Base-by-base conservation (phyloP, 2,888 invertebrate species). In the Gisinianus flammeolus region DNA sequence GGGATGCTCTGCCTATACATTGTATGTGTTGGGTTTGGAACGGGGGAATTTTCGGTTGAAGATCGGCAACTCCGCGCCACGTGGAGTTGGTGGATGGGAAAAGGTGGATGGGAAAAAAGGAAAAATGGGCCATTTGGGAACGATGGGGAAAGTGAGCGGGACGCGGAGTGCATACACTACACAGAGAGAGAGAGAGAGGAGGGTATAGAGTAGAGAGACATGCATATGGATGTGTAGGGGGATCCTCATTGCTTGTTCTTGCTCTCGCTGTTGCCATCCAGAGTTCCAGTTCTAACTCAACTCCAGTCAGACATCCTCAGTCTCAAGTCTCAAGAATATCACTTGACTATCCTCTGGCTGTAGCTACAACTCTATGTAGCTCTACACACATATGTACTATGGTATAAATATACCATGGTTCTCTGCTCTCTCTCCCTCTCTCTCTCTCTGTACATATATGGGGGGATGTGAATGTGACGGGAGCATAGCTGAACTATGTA, bases 41-140 rank as follows among this genome's bases (percentile, higher is more conserved):
- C 4, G 62, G 62, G 52, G 56, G 71, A 71, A 19, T 71, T 70
- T 24, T 70, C 19, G 12, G 66, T 30, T 68, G 71, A 71, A 30
- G 44, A 52, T 75, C 75, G 30, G 67, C 64, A 75, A 75, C 75
- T 52, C 24, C 44, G 67, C 52, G 74, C 75, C 75, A 68, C 62
- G 73, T 73, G 73, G 58, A 73, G 58, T 31, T 52, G 56, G n/a
- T 75, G 75, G 76, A 69, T 68, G 67, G 68, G 76, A 69, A 68
- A 69, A 56, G n/a, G n/a, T 75, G 75, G 76, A 69, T 68, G 67
- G 68, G 76, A 69, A 68, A 69, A 56, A 54, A 66, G 68, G 26
- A 76, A 76, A n/a, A n/a, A n/a, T 76, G 76, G 76, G 76, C 76
- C 68, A 76, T 69, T 76, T 76, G 76, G 76, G 76, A 70, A 54